These are phyloP conservation scores for Ailuropoda melanoleuca DNA, from an alignment of 2,113 vertebrate species.

Conservation along the genomic window DNA sequence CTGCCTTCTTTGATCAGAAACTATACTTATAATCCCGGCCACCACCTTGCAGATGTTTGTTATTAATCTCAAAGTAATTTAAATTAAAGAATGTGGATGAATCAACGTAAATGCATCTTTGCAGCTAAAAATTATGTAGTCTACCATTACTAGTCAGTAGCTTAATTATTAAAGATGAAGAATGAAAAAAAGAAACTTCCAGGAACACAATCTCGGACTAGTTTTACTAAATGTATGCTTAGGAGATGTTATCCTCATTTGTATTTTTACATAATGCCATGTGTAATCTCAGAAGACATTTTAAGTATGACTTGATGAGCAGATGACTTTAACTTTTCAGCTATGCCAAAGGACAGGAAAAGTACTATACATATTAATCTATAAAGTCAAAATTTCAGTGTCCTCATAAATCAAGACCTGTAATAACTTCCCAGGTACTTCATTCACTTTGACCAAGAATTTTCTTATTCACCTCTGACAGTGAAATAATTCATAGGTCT, in stretches of 20 bases:
- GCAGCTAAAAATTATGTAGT: neutral
- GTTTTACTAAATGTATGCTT: constrained; percentile 44
- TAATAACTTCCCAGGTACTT: neutral
- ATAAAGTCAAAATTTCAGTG: neutral
- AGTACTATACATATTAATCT: neutral
- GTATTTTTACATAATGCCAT: neutral
- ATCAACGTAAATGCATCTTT: constrained; percentile 36
- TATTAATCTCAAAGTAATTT: constrained; percentile 46
- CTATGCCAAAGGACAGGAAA: constrained; percentile 16
- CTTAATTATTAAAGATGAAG: constrained; percentile 25
- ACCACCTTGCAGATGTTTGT: constrained; percentile 4
- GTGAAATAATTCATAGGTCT: constrained; percentile 16
- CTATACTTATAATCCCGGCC: neutral
- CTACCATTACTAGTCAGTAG: neutral
- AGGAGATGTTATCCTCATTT: neutral
- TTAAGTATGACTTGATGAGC: neutral
- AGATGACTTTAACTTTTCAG: constrained; percentile 39
- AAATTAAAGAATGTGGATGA: constrained; percentile 4
- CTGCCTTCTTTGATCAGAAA: constrained; percentile 40
- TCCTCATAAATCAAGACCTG: neutral
- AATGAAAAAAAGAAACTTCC: neutral
- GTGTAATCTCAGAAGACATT: constrained; percentile 24
- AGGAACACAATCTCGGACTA: neutral
- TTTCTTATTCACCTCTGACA: constrained; percentile 26
- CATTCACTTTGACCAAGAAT: constrained; percentile 17